Evolutionary conservation across 2,113 vertebrate genomes (phyloP), one percentile per base, ranked within the genome.

Genomic region (Malurus elegans): DNA sequence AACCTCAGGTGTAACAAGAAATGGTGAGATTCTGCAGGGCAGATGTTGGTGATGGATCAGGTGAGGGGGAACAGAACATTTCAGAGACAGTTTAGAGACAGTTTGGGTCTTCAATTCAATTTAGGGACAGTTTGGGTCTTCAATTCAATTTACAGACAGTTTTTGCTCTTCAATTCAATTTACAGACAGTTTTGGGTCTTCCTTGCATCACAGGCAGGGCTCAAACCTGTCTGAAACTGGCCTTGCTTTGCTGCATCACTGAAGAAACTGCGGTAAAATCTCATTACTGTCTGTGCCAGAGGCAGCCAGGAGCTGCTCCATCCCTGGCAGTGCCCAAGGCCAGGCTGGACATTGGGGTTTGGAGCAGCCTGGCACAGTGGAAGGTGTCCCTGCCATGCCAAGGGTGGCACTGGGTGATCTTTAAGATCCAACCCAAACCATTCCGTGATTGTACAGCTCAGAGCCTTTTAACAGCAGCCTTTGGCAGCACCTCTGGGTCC

Each of bases 1-100:
- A 38, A 29, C 32, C 64, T 45, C 4, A 5, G 16, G 16, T 31
- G 18, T 13, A 13, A 9, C 0, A 0, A 31, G 24, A 18, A 28
- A 4, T 1, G 4, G 26, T 2, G 28, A 36, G 28, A 17, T 1
- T 8, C 36, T 81, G n/a, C 66, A 31, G 14, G 38, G 29, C 14
- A 57, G 12, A 18, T 7, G 14, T 9, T 10, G 5, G 38, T 0
- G 24, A 25, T 10, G 29, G n/a, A 28, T n/a, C 31, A 16, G 25
- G 31, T 16, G 45, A 23, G 47, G 45, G 23, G 47, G 18, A 73
- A 34, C 0, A 32, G n/a, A 4, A 19, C 12, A 66, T 26, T 82
- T 45, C 66, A 45, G n/a, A 44, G 9, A 38, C 38, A 38, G 38
- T 44, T 84, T 51, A 29, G 40, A 31, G 29, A 8, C 23, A 44